Evolutionary conservation across 2,113 vertebrate species (phyloP), one percentile per base, ranked within the genome.

Genomic region (Pithys albifrons): DNA sequence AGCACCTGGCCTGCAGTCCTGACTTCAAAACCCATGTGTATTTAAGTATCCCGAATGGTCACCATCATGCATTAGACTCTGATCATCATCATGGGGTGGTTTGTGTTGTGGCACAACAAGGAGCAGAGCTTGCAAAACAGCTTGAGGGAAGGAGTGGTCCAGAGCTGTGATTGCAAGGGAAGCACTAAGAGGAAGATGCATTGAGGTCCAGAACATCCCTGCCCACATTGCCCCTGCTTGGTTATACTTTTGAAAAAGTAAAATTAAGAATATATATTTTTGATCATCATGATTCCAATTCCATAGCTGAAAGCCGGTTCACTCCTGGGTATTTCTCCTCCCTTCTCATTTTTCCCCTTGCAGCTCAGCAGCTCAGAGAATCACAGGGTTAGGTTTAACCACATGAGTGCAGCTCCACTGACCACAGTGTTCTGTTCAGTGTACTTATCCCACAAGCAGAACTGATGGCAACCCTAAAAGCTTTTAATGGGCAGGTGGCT

Each of bases 81-180:
- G 1, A 3, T 6, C 43, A 13, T 55, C 9, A 1, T 75, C 76
- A 67, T 0, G 2, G 51, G 20, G 35, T 20, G 59, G 33, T 15
- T 65, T 46, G 43, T 37, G 17, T 61, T 66, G 61, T 7, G 0
- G 19, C 19, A 67, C 86, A 91, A 67, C 24, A 52, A 46, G 18
- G 39, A 85, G n/a, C 8, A 87, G 74, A 71, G 35, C 15, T 81
- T 96, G 74, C 83, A 75, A 95, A 95, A 95, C 22, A 65, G 2
- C 33, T 48, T 4, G 3, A 2, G 6, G 23, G 61, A 77, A 94
- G 59, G 35, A 64, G 20, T 55, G 3, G 9, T 12, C 8, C 65
- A 57, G 18, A 64, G 31, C 35, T 37, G n/a, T 89, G 35, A 25
- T 58, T 71, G 52, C 41, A 77, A 37, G 28, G 19, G 58, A 74